phyloP scores from a whole-genome alignment of 2,113 vertebrate genomes.

The Bubalus kerabau region DNA sequence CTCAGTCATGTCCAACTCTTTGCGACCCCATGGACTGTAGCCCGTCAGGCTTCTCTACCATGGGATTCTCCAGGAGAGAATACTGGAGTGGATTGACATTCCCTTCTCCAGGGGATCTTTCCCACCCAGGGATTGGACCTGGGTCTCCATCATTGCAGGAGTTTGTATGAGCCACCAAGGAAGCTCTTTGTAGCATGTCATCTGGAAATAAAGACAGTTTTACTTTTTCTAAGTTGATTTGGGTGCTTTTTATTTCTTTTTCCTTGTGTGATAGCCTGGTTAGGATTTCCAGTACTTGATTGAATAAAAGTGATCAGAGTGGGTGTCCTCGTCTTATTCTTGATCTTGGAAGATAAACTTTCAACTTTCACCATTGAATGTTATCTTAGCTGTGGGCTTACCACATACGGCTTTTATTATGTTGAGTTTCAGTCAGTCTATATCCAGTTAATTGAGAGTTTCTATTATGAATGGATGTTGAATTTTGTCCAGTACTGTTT shows the following conservation, averaged over 20 bases:
- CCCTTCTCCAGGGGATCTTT: neutral
- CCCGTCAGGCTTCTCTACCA: neutral
- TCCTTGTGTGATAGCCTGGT: neutral
- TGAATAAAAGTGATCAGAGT: neutral
- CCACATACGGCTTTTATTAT: neutral
- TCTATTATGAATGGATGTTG: neutral
- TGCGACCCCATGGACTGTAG: neutral
- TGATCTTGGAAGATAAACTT: neutral
- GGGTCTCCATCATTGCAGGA: neutral
- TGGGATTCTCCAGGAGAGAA: neutral
- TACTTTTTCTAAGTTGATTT: neutral
- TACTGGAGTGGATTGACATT: neutral
- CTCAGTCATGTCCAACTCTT: neutral
- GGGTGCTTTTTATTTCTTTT: neutral
- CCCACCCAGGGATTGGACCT: neutral
- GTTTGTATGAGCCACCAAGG: neutral
- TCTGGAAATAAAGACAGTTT: neutral
- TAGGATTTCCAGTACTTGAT: neutral
- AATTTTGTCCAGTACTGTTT: neutral
- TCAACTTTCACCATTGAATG: neutral
- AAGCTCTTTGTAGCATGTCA: neutral
- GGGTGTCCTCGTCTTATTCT: neutral
- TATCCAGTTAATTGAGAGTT: neutral
- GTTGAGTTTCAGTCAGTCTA: neutral
- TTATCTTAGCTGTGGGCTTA: neutral